Evolutionary conservation across 2,888 invertebrate species (phyloP), one percentile per base, ranked within the genome.

Genomic region (Agriopis marginaria): DNA sequence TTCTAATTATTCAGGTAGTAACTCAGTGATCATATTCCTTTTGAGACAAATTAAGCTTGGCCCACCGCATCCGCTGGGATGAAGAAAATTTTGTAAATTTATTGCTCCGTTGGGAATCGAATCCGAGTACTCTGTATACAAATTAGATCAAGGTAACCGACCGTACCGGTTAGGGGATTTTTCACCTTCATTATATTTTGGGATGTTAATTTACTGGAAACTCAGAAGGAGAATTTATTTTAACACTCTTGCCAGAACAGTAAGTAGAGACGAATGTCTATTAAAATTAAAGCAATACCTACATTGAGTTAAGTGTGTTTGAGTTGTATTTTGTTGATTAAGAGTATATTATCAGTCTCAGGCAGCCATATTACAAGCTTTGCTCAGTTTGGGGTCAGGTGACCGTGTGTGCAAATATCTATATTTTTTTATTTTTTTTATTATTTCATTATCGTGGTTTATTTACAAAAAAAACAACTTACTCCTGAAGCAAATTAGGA

Each of bases 21-120:
- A 73, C 73, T 74, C 70, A 64, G 61, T 70, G 69, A 75, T 75
- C 75, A 75, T 74, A 70, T 77, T 73, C 74, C 73, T 75, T 76
- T 74, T 70, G 74, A 77, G 74, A 74, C 70, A 75, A 73, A 75
- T 74, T 75, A 75, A 67, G 63, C 71, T 62, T 66, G 68, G 61
- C 73, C 66, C 71, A 67, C 71, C 71, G 71, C 74, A 69, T 72
- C 73, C 72, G 47, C 56, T 17, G 74, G 75, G 71, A 75, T 70
- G 55, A 71, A 68, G 73, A 72, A 74, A 77, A 74, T 76, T 75
- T 74, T 68, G 56, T 60, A 68, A 77, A 79, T 77, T 77, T 77
- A 75, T 77, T 71, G 65, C 61, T 53, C 77, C 75, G 59, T 11
- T 8, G 74, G 73, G 79, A 76, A 68, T 74, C 66, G 69, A 76